Evolutionary conservation across 2,888 invertebrate genomes (phyloP).

Genomic region (Argyresthia albistria): DNA sequence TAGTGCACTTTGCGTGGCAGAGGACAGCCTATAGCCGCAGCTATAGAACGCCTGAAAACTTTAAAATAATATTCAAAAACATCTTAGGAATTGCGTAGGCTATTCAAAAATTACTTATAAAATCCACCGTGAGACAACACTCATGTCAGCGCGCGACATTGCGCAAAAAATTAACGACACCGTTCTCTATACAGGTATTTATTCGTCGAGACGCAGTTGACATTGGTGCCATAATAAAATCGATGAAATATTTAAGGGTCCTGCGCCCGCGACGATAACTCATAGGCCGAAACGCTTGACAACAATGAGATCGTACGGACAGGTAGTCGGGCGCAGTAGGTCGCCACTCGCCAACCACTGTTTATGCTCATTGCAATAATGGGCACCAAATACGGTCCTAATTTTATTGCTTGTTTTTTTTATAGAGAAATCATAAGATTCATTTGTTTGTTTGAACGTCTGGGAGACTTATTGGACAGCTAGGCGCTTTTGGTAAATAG

Average conservation of each 20-base stretch:
- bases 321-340: conserved; percentile 6
- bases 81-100: too few species aligned
- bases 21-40: too few species aligned
- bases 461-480: too few species aligned
- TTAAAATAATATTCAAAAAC: too few species aligned
- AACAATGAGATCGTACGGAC: neutral
- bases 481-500: too few species aligned
- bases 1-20: too few species aligned
- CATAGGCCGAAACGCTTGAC: conserved; percentile 25
- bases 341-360: neutral
- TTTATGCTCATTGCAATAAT: conserved; percentile 5
- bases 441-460: neutral
- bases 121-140: conserved; percentile 35
- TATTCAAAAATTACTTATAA: neutral
- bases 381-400: neutral
- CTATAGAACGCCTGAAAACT: too few species aligned
- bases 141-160: conserved; percentile 17
- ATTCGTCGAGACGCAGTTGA: conserved; percentile 59
- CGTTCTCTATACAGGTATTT: conserved; percentile 14
- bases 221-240: conserved; percentile 72
- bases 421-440: too few species aligned
- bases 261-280: conserved; percentile 36
- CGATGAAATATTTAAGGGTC: conserved; percentile 67
- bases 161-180: conserved; percentile 44
- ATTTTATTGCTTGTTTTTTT: neutral